phyloP scores from a whole-genome alignment of 1,140 invertebrate genomes.

The Rhagoletis pomonella region DNA sequence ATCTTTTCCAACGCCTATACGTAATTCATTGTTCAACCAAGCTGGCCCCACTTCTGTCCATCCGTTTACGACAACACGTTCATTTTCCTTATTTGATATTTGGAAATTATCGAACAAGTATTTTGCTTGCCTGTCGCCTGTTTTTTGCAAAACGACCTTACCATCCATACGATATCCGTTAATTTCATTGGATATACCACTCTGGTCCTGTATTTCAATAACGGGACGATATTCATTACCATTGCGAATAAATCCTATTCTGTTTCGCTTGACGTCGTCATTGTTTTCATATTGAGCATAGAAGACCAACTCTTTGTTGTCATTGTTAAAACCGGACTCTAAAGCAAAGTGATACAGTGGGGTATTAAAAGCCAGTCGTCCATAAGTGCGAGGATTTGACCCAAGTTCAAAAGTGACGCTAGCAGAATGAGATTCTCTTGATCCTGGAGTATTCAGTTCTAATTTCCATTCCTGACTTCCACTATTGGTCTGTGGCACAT shows the following conservation, averaged over 20 bases:
- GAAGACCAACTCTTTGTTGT: slow-evolving; percentile 64
- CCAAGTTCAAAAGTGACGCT: slow-evolving; percentile 64
- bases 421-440: slow-evolving; percentile 78
- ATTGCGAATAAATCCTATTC: slow-evolving; percentile 78
- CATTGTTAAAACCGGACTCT: slow-evolving; percentile 66
- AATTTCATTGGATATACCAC: slow-evolving; percentile 72
- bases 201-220: slow-evolving; percentile 80
- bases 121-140: slow-evolving; percentile 74
- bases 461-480: slow-evolving; percentile 76
- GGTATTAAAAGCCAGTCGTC: slow-evolving; percentile 63
- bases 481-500: slow-evolving; percentile 55
- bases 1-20: slow-evolving; percentile 61
- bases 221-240: slow-evolving; percentile 81
- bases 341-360: slow-evolving; percentile 63
- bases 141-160: slow-evolving; percentile 75
- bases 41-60: slow-evolving; percentile 63
- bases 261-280: slow-evolving; percentile 77
- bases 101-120: slow-evolving; percentile 79
- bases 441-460: slow-evolving; percentile 82
- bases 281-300: slow-evolving; percentile 78
- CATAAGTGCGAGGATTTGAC: slow-evolving; percentile 61
- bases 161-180: slow-evolving; percentile 77
- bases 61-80: slow-evolving; percentile 76
- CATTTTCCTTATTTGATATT: slow-evolving; percentile 73
- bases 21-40: slow-evolving; percentile 61